Conservation (phyloP, 2,797 vertebrate species). For the Hippoglossus hippoglossus region DNA sequence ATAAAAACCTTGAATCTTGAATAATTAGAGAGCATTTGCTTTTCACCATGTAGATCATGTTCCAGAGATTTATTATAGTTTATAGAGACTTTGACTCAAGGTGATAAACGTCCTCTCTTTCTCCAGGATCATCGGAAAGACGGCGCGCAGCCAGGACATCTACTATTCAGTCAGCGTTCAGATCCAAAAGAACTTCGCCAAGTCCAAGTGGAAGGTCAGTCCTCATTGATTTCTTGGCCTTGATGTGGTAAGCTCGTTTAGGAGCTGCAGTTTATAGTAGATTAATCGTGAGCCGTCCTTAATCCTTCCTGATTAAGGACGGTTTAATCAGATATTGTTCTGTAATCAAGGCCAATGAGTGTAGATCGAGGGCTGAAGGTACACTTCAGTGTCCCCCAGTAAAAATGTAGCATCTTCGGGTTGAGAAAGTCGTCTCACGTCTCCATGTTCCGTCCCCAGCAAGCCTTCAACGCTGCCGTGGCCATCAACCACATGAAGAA, state of each 20-base stretch:
- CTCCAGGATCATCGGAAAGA: conserved; percentile 95
- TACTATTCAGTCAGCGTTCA: conserved; percentile 95
- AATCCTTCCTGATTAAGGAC: conserved; percentile 60
- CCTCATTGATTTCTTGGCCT: conserved; percentile 36
- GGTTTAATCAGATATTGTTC: conserved; percentile 39
- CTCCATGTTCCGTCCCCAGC: conserved; percentile 75
- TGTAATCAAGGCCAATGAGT: conserved; percentile 40
- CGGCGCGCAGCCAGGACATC: conserved; percentile 94
- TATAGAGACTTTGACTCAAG: too few species aligned
- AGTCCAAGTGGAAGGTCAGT: conserved; percentile 97
- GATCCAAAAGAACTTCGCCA: conserved; percentile 98
- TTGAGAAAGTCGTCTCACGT: too few species aligned
- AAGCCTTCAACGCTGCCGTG: conserved; percentile 92
- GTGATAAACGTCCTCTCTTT: conserved; percentile 17
- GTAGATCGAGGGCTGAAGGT: conserved; percentile 1
- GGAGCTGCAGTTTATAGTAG: conserved; percentile 30
- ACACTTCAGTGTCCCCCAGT: not conserved
- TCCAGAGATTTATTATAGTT: too few species aligned
- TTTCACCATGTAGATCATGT: too few species aligned
- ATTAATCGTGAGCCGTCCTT: conserved; percentile 31
- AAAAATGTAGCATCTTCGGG: not conserved
- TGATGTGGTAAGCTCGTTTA: conserved; percentile 37
- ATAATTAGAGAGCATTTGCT: too few species aligned
- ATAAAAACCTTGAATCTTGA: too few species aligned
- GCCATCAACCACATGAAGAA: conserved; percentile 97